Evolutionary conservation across 2,797 vertebrate genomes (phyloP).

Genomic region (Leptodactylus fallax): DNA sequence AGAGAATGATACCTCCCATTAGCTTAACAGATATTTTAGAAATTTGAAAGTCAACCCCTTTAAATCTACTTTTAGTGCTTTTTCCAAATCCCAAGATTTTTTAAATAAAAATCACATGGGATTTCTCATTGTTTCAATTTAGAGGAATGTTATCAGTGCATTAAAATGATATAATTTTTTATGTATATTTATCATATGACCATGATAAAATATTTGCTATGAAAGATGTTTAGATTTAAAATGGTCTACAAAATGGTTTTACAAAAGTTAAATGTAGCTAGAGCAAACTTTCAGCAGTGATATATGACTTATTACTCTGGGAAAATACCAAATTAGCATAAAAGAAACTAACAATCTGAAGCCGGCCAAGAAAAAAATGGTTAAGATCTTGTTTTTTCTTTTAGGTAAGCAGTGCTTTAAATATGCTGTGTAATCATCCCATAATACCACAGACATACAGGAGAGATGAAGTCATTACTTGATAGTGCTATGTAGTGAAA

Average conservation of each 20-base stretch:
- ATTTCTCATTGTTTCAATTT: too few species aligned
- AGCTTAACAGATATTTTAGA: neutral
- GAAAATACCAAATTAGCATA: constrained; percentile 59
- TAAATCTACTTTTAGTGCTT: neutral
- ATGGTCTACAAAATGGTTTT: neutral
- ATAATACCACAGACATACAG: constrained; percentile 15
- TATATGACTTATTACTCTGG: constrained; percentile 39
- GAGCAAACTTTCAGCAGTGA: constrained; percentile 25
- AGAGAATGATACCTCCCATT: neutral
- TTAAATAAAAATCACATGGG: neutral
- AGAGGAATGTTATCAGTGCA: neutral
- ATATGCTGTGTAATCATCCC: constrained; percentile 47
- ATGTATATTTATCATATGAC: too few species aligned
- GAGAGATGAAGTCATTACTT: constrained; percentile 44
- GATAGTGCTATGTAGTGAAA: constrained; percentile 31
- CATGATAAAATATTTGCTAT: too few species aligned
- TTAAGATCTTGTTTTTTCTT: constrained; percentile 23
- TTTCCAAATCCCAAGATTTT: neutral
- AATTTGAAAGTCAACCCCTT: neutral
- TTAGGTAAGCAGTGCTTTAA: constrained; percentile 12
- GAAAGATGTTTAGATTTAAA: neutral
- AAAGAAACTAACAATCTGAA: neutral
- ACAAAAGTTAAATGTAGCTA: neutral
- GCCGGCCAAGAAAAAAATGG: neutral
- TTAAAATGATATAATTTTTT: neutral